Evolutionary conservation across 2,797 vertebrate species (phyloP).

Genomic region (Cossypha niveicapilla): DNA sequence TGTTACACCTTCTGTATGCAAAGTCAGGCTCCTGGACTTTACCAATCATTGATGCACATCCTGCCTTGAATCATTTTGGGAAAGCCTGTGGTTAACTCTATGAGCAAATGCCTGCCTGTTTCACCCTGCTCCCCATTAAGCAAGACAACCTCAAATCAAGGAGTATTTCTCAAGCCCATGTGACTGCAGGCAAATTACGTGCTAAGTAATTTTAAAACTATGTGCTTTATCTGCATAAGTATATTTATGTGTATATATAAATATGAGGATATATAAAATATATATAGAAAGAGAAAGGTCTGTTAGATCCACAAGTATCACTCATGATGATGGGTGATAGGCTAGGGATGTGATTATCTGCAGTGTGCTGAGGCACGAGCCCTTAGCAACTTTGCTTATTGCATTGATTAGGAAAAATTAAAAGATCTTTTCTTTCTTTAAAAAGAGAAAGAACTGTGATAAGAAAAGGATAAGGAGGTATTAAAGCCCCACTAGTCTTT

Average conservation of each 20-base stretch:
- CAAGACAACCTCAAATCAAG: neutral
- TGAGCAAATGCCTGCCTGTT: neutral
- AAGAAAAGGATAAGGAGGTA: conserved; percentile 67
- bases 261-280: neutral
- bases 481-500: conserved; percentile 63
- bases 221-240: neutral
- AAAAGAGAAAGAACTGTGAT: neutral
- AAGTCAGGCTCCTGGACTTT: neutral
- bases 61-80: neutral
- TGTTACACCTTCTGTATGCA: neutral
- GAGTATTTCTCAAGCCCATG: neutral
- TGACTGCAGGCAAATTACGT: neutral
- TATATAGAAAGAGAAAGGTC: neutral
- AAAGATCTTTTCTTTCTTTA: conserved; percentile 19
- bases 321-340: neutral
- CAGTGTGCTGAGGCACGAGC: neutral
- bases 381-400: neutral
- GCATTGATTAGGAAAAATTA: conserved; percentile 39
- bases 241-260: neutral
- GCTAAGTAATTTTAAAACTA: neutral
- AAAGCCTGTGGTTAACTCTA: neutral
- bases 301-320: neutral
- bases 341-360: neutral
- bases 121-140: neutral
- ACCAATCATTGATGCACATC: neutral